phyloP scores from a whole-genome alignment of 2,113 vertebrate species.

The Cyrtonyx montezumae region DNA sequence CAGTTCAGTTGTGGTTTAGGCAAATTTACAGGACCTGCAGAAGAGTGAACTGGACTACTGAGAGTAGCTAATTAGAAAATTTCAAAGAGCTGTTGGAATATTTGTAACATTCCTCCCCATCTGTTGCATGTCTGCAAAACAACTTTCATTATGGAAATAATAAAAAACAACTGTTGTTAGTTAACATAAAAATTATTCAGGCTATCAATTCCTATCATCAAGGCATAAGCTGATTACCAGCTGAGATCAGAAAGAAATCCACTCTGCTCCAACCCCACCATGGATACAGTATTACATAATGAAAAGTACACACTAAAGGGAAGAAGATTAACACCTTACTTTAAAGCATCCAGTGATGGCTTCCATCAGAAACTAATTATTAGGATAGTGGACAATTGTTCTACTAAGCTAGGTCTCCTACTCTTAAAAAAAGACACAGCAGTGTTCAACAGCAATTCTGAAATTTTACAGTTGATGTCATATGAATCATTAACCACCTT shows the following conservation, averaged over 20 bases:
- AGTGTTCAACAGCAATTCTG: neutral
- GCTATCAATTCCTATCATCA: neutral
- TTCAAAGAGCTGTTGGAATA: neutral
- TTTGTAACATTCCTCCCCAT: neutral
- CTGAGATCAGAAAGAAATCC: slow-evolving; percentile 3
- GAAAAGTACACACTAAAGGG: neutral
- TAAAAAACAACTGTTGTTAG: neutral
- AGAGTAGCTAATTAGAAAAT: neutral
- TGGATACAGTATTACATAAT: neutral
- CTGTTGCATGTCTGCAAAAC: neutral
- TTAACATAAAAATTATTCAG: neutral
- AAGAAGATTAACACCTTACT: neutral
- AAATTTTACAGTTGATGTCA: neutral
- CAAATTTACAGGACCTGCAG: neutral
- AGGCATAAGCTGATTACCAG: neutral
- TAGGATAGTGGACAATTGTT: neutral
- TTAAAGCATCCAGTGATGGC: neutral
- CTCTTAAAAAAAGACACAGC: neutral
- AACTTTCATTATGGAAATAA: neutral
- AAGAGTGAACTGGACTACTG: neutral
- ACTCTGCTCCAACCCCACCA: neutral
- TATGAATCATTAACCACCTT: neutral
- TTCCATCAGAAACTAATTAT: neutral
- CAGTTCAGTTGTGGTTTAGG: neutral
- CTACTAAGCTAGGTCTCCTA: neutral